phyloP scores from a whole-genome alignment of 2,113 vertebrate genomes.

The Hippocampus comes region DNA sequence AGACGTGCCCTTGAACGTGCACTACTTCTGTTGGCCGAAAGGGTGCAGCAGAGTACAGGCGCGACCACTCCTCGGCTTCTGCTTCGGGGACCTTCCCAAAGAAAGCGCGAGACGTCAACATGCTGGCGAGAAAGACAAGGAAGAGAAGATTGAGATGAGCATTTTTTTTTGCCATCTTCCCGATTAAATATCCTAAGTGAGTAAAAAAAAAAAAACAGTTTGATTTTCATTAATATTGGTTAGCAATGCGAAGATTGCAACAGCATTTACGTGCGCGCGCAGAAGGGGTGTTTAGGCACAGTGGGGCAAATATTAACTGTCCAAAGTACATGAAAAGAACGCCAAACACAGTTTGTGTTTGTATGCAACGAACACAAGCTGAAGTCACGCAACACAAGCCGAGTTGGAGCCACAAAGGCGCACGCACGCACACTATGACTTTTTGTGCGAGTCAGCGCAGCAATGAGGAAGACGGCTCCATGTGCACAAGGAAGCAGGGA shows the following conservation, averaged over 20 bases:
- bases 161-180: too few relatives aligned
- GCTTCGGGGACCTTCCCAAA: too few relatives aligned
- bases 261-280: slow-evolving; percentile 4
- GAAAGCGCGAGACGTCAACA: too few relatives aligned
- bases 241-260: neutral
- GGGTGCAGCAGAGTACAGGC: neutral
- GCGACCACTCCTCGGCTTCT: too few relatives aligned
- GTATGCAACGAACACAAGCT: neutral
- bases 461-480: too few relatives aligned
- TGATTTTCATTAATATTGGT: neutral
- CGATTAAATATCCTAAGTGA: too few relatives aligned
- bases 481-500: too few relatives aligned
- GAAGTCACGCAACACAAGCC: neutral
- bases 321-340: slow-evolving; percentile 42
- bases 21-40: neutral
- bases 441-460: neutral
- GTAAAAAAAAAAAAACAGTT: neutral
- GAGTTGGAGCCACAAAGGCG: neutral
- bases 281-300: neutral
- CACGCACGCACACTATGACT: neutral
- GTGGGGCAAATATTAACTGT: slow-evolving; percentile 55
- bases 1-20: neutral
- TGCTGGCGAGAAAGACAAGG: too few relatives aligned
- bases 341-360: neutral
- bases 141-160: too few relatives aligned